Base-by-base conservation (phyloP, 2,797 vertebrate species). In the Pachyuromys duprasi region DNA sequence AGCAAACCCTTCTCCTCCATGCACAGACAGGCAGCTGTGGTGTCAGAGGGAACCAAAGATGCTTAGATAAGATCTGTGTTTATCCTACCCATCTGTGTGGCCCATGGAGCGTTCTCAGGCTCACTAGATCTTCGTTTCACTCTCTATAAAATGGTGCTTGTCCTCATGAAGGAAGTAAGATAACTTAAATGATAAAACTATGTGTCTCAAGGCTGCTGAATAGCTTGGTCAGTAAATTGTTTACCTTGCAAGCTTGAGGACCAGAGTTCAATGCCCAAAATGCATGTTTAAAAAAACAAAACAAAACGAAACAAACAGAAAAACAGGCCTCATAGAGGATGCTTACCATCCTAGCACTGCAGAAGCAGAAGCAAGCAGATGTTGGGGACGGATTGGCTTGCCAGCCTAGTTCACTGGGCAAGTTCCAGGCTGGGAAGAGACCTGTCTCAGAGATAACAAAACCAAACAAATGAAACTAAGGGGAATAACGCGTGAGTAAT, bases 131-230 rank as follows among this genome's bases (percentile, higher is more conserved):
- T 91, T 62, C 33, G 36, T 91, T 92, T 92, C 69, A 33, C 20
- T 86, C 79, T 95, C 70, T 22, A 17, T 42, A 81, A 87, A 36
- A 78, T 91, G 70, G 18, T 24, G 3, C 86, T 33, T 65, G 9
- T 89, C 81, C 70, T 79, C 42, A 45, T 39, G 3, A 89, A 86
- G 72, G 3, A 89, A 82, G n/a, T 53, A 93, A 89, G 93, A 79
- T 78, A 70, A 89, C 31, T 82, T 88, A 53, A 67, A 76, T 84
- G 42, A 45, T 49, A 67, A 67, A 67, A 78, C 62, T 39, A 62
- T 33, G 39, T 65, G 42, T 67, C 18, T 49, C 4, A 13, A 72
- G 49, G 8, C 67, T 57, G 14, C 20, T 26, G 22, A 14, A n/a
- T 24, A 62, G 11, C 69, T 69, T 63, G 69, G 42, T 53, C 31